Evolutionary conservation across 2,113 vertebrate species (phyloP).

Genomic region (Nanorana parkeri): DNA sequence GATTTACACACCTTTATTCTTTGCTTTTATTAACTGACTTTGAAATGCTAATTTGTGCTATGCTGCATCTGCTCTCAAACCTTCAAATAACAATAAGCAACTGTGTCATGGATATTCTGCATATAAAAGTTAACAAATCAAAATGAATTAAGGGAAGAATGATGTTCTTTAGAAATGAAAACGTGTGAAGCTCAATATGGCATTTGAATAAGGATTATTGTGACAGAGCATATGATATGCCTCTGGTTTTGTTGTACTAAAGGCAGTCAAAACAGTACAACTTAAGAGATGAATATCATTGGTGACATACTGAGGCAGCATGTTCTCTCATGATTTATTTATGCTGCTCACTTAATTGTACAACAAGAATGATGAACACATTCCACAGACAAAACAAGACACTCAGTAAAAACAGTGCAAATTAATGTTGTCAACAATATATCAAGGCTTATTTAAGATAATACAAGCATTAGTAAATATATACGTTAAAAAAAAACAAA

Average conservation of each 20-base stretch:
- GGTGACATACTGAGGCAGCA: slow-evolving; percentile 34
- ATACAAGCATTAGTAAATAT: background rate
- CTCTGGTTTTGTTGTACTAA: slow-evolving; percentile 35
- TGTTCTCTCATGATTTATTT: slow-evolving; percentile 47
- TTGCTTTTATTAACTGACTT: slow-evolving; percentile 12
- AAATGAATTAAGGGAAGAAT: slow-evolving; percentile 41
- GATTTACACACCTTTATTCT: background rate
- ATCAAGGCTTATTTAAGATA: background rate
- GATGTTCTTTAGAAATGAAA: slow-evolving; percentile 49
- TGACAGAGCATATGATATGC: slow-evolving; percentile 43
- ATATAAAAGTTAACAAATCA: slow-evolving; percentile 39
- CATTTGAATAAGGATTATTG: slow-evolving; percentile 33
- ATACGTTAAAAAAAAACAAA: background rate
- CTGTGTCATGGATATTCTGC: slow-evolving; percentile 39
- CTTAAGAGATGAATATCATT: slow-evolving; percentile 30
- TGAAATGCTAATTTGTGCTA: slow-evolving; percentile 47
- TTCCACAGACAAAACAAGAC: slow-evolving; percentile 6
- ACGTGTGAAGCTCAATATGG: slow-evolving; percentile 42
- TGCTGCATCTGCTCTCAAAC: slow-evolving; percentile 21
- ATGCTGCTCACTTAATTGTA: slow-evolving; percentile 31
- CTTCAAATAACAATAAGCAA: slow-evolving; percentile 38
- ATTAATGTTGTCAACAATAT: background rate
- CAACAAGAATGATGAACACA: slow-evolving; percentile 30
- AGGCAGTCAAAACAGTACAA: slow-evolving; percentile 48
- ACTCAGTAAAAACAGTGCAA: background rate